Evolutionary conservation across 2,888 invertebrate species (phyloP), one percentile per base, ranked within the genome.

Genomic region (Hipparchia semele): DNA sequence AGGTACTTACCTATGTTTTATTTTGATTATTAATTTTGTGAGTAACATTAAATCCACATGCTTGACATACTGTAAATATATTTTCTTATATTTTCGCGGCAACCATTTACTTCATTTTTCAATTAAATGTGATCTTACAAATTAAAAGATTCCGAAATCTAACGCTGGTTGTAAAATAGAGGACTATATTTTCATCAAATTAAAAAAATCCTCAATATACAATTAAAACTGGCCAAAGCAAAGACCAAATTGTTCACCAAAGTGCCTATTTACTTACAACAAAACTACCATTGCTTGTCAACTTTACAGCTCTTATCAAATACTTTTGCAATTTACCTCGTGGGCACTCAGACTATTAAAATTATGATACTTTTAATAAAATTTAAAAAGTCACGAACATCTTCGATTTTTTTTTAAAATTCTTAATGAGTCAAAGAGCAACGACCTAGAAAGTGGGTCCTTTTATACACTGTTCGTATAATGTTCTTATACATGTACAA

Each of bases 381-480:
- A 39, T 78, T 76, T 71, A 69, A 72, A 64, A 66, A 75, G 73
- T 73, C 77, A 77, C 75, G 78, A 72, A 64, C 69, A 65, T 71
- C 64, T 73, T 61, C 23, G 51, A 23, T 68, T 65, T 56, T 75
- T 74, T 75, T 73, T 74, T 75, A 61, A 23, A 64, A 68, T 59
- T 67, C 65, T 73, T 75, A 75, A 74, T 76, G 72, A 75, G 75
- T 59, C 74, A 23, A 65, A 77, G 82, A 81, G 76, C 85, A 82
- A 81, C 81, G 83, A 83, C 82, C 84, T 81, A 79, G 76, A 80
- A 80, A 82, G 81, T 80, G 78, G 79, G 77, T 79, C 77, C 81
- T 79, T 58, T 59, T 68, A 23, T 78, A 79, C 79, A 79, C 39
- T 76, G 75, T 78, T 70, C 70, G 33, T 64, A 33, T 51, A 10